Evolutionary conservation across 1,140 invertebrate genomes (phyloP), one percentile per base, ranked within the genome.

Genomic region (Dinothrombium tinctorium): DNA sequence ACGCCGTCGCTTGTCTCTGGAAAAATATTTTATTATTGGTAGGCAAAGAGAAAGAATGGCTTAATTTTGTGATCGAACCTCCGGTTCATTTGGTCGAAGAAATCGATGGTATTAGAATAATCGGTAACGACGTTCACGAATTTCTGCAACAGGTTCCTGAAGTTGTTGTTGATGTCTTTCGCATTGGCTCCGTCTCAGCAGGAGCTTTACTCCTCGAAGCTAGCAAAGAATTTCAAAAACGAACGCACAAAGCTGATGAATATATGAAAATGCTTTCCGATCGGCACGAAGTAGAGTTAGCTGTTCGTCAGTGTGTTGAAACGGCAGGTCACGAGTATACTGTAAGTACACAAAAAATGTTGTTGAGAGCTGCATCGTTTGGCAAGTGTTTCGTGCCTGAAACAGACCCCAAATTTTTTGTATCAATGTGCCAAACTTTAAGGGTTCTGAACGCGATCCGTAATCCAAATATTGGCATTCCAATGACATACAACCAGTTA

Each of bases 191-290:
- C 41, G 78, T 81, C 2, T 74, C 80, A 46, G 74, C 86, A 0
- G 82, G 81, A 0, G 80, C 83, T 32, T 83, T 89, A 57, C 61
- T 94, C 8, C 65, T 84, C 37, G 84, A 92, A 61, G 86, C 87
- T 1, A 82, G 76, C 0, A 81, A 79, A 56, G 82, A 90, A 53
- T 94, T 77, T 61, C 65, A 84, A 68, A 78, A 75, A 62, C 69
- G 71, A 33, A 86, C 76, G 51, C 82, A 90, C 54, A 71, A 76
- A 55, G 78, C 86, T 2, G 81, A 92, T 58, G 84, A 90, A 54
- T 90, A 92, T 56, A 75, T 95, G 22, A 71, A 76, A 48, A 65
- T 86, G 40, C 78, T 94, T 5, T 77, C 78, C 50, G 69, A 76
- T 21, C 44, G 47, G 22, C 41, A 46, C 38, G 69, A 76, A 50